Evolutionary conservation across 2,888 invertebrate genomes (phyloP).

Genomic region (Arge pagana): DNA sequence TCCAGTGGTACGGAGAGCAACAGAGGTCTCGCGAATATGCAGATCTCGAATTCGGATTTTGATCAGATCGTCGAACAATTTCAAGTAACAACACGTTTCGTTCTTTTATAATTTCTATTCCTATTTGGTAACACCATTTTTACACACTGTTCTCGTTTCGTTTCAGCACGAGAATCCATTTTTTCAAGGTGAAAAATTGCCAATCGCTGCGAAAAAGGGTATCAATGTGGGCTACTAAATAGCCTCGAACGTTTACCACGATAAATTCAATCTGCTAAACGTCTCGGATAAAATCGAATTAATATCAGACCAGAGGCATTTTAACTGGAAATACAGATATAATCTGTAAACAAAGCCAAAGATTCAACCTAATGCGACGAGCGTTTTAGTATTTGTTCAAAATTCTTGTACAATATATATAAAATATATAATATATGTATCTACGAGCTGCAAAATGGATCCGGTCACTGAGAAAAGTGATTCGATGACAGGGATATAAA

Average conservation of each 20-base stretch:
- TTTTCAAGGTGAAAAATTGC: slow-evolving; percentile 82
- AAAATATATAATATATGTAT: no score
- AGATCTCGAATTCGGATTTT: slow-evolving; percentile 64
- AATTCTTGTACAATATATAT: no score
- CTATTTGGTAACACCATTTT: not conserved
- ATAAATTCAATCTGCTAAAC: not conserved
- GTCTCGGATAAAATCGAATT: not conserved
- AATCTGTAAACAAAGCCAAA: not conserved
- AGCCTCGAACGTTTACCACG: not conserved
- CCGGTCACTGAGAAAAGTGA: no score
- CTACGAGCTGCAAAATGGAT: no score
- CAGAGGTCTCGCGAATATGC: slow-evolving; percentile 39
- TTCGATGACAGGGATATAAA: no score
- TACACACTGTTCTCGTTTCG: slow-evolving; percentile 26
- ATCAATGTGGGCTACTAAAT: slow-evolving; percentile 66
- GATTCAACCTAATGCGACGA: not conserved
- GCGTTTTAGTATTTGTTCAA: no score
- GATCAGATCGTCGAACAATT: slow-evolving; percentile 70
- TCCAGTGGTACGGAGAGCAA: slow-evolving; percentile 63
- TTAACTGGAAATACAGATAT: no score
- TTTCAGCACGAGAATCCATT: slow-evolving; percentile 80
- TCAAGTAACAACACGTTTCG: slow-evolving; percentile 61
- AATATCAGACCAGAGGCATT: no score
- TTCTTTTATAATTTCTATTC: not conserved
- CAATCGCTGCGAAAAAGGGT: slow-evolving; percentile 93